Evolutionary conservation across 2,888 invertebrate genomes (phyloP), one percentile per base, ranked within the genome.

Genomic region (Arge pagana): DNA sequence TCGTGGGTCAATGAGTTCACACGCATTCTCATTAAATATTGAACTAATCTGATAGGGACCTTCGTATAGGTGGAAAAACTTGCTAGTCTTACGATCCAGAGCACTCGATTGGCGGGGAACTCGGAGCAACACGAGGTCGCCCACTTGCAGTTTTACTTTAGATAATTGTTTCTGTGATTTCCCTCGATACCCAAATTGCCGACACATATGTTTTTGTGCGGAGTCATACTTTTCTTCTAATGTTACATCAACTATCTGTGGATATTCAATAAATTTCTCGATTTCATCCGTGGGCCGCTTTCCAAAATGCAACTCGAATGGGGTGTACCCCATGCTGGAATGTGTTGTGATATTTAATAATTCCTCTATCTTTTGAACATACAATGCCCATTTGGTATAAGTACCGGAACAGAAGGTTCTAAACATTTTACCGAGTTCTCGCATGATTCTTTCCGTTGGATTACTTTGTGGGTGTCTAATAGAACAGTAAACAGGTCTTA

Each of bases 371-470:
- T 50, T 50, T 4, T 8, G 11, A 4, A 56, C 28, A 53, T 49
- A 48, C 39, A 41, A 13, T 3, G 50, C 52, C 55, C 57, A 56
- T 3, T 50, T 42, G 0, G 55, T 56, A 11, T 59, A 57, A 10
- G 28, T 28, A 0, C 31, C 36, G 1, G 50, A 8, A 26, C 57
- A 59, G 21, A 48, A 43, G 2, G 49, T 52, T 23, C 59, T 31
- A 50, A 57, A 55, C 7, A 59, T 30, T 21, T 49, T 35, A 0
- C 53, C 56, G 2, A 58, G 23, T 40, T 64, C 66, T 11, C 61
- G 30, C 60, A 64, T 67, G 1, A 54, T 52, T 18, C 65, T 16
- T 48, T 57, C 57, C 0, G 48, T 37, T 0, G 54, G 54, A 19
- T 55, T 57, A 1, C 36, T 24, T n/a, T 55, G 52, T 1, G 54